These are phyloP conservation scores for Boulengeromyrus knoepffleri DNA, from an alignment of 2,113 vertebrate genomes.

Conservation along the genomic window DNA sequence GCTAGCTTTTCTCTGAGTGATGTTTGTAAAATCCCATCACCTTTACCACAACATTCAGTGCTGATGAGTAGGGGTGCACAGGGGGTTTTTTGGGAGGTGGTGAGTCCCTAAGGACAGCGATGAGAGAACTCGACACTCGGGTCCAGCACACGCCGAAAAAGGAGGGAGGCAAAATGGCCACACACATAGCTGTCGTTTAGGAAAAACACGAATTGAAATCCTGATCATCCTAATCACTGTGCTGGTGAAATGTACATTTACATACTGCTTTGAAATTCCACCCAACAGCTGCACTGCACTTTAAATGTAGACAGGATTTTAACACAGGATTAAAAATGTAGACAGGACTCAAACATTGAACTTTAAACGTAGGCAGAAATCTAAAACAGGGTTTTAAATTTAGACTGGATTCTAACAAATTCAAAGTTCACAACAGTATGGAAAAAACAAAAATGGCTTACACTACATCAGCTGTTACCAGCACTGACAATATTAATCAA, in stretches of 20 bases:
- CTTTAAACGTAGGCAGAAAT: background rate
- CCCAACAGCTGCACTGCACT: background rate
- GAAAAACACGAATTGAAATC: background rate
- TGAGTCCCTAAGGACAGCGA: slow-evolving; percentile 23
- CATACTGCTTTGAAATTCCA: background rate
- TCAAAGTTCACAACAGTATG: background rate
- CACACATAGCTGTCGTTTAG: background rate
- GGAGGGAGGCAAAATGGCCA: background rate
- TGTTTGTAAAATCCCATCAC: background rate
- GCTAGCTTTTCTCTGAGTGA: background rate
- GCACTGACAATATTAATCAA: background rate
- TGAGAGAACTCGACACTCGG: background rate
- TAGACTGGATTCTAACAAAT: background rate
- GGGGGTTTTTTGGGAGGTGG: background rate
- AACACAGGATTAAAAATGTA: background rate
- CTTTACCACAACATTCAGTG: background rate
- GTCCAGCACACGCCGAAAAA: slow-evolving; percentile 16
- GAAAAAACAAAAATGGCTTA: background rate
- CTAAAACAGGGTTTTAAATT: background rate
- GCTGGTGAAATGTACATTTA: background rate
- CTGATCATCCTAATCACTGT: background rate
- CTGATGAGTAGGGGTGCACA: background rate
- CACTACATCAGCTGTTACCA: too few relatives aligned
- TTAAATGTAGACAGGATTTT: background rate
- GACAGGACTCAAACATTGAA: background rate